phyloP scores from a whole-genome alignment of 1,140 invertebrate genomes.

The Idris sp. region DNA sequence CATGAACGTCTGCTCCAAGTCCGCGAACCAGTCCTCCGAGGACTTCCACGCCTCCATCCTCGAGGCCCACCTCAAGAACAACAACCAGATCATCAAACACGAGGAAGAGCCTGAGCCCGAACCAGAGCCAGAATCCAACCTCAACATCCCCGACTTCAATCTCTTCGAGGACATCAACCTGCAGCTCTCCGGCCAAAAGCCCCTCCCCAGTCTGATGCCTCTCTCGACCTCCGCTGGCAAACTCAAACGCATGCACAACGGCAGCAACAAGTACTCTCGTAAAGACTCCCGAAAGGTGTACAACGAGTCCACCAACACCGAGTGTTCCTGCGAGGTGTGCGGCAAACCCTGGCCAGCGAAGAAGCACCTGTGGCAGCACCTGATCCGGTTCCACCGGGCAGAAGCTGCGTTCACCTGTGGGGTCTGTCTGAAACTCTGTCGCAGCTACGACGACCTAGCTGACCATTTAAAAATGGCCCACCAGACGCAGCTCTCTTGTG shows the following conservation, averaged over 20 bases:
- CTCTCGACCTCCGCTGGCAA: conserved; percentile 60
- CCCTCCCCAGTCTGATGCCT: conserved; percentile 74
- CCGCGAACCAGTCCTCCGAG: conserved; percentile 17
- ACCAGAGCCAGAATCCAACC: conserved; percentile 62
- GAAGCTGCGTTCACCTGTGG: conserved; percentile 81
- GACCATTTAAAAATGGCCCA: conserved; percentile 79
- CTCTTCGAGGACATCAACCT: conserved; percentile 76
- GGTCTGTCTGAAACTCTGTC: conserved; percentile 80
- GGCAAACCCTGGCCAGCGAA: conserved; percentile 82
- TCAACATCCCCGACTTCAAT: conserved; percentile 77
- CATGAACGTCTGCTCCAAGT: conserved; percentile 68
- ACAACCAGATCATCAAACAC: conserved; percentile 72
- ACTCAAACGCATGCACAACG: conserved; percentile 53
- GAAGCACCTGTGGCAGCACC: conserved; percentile 82
- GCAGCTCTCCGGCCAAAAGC: conserved; percentile 73
- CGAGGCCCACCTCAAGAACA: conserved; percentile 74
- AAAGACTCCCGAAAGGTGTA: conserved; percentile 77
- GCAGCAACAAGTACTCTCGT: conserved; percentile 71
- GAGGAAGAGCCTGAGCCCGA: conserved; percentile 67
- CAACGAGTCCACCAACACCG: conserved; percentile 76
- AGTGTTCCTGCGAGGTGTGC: conserved; percentile 80
- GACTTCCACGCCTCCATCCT: conserved; percentile 67
- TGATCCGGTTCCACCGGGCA: conserved; percentile 80
- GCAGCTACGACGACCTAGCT: conserved; percentile 77
- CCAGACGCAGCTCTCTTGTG: conserved; percentile 77